These are phyloP conservation scores for Ptilodon capucinus DNA, from an alignment of 2,888 invertebrate species.

Conservation along the genomic window DNA sequence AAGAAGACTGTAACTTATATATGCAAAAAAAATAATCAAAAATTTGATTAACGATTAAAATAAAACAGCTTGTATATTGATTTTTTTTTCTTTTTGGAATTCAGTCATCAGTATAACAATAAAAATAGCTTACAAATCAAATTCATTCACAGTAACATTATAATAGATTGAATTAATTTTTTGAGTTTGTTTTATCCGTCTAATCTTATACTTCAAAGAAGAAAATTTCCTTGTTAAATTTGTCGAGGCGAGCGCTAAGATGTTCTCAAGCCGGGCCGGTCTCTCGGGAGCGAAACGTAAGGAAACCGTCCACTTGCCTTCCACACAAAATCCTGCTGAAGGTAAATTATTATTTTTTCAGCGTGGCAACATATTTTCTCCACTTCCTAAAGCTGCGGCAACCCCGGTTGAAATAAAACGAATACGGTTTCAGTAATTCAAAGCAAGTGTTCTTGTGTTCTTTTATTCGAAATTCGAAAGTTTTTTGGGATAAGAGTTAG, in stretches of 20 bases:
- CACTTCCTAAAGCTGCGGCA: not conserved
- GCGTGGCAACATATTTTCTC: constrained; percentile 14
- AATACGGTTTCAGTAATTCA: not conserved
- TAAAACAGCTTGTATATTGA: too few species aligned
- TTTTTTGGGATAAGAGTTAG: too few species aligned
- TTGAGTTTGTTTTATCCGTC: not conserved
- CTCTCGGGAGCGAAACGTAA: constrained; percentile 33
- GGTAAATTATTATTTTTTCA: constrained; percentile 21
- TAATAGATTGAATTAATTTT: not conserved
- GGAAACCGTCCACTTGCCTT: constrained; percentile 25
- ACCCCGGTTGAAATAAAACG: not conserved
- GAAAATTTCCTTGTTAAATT: constrained; percentile 33
- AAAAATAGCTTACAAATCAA: not conserved
- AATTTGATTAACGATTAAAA: too few species aligned
- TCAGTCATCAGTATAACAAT: too few species aligned
- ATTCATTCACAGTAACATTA: not conserved
- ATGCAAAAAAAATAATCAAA: too few species aligned
- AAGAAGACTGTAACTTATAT: too few species aligned
- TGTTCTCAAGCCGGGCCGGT: constrained; percentile 30
- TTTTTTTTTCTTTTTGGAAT: too few species aligned
- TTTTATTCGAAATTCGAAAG: not conserved
- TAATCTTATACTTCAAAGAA: constrained; percentile 11
- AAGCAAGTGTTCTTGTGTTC: not conserved
- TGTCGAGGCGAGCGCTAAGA: constrained; percentile 34
- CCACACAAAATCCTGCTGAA: constrained; percentile 18